These are phyloP conservation scores for Monochamus alternatus DNA, from an alignment of 2,888 invertebrate species.

Conservation along the genomic window DNA sequence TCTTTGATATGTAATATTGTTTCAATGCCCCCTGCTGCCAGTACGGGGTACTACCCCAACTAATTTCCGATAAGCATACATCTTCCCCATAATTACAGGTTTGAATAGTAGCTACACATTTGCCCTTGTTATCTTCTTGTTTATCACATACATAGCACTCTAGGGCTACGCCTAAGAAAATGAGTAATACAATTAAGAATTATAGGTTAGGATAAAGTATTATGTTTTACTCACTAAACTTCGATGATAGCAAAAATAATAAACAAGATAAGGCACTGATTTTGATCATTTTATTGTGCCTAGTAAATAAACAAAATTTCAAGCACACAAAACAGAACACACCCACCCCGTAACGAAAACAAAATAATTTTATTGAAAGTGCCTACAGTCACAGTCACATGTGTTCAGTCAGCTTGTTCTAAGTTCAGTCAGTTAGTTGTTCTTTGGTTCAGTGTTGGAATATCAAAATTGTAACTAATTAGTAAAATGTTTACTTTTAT, in stretches of 20 bases:
- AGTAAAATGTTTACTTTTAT: too few species aligned
- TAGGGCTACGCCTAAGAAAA: conserved; percentile 77
- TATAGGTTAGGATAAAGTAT: conserved; percentile 9
- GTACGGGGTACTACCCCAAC: conserved; percentile 97
- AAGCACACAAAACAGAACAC: conserved; percentile 19
- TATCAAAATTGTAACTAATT: too few species aligned
- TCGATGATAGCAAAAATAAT: neutral
- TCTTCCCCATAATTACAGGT: conserved; percentile 92
- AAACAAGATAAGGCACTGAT: conserved; percentile 22
- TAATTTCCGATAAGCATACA: conserved; percentile 89
- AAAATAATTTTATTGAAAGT: too few species aligned
- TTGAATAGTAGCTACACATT: conserved; percentile 92
- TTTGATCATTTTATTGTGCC: conserved; percentile 20
- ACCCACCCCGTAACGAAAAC: conserved; percentile 6
- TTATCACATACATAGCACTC: conserved; percentile 97
- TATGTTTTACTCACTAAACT: conserved; percentile 10
- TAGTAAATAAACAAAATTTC: neutral
- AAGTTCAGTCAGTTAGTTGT: too few species aligned
- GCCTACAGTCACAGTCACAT: too few species aligned
- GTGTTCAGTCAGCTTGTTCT: too few species aligned
- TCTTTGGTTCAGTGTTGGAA: too few species aligned
- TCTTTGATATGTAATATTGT: conserved; percentile 93
- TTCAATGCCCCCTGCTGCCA: conserved; percentile 95
- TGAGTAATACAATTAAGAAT: neutral
- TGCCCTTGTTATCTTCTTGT: conserved; percentile 93